Evolutionary conservation across 2,888 invertebrate species (phyloP), one percentile per base, ranked within the genome.

Genomic region (Agriopis marginaria): DNA sequence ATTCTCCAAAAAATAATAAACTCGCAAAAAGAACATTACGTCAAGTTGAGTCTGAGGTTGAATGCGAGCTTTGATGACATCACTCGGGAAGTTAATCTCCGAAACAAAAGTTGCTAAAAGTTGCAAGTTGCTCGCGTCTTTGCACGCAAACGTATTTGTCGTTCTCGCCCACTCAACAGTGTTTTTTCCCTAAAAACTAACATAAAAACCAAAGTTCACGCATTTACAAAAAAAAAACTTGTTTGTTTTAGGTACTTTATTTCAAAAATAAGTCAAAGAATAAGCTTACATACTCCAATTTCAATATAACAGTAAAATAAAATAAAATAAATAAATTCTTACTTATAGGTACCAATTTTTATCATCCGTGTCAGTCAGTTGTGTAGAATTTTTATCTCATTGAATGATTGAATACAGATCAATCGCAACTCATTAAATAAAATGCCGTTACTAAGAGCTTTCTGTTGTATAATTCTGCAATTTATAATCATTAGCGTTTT

Each of bases 401-500:
- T 68, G 64, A 77, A 74, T 75, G 66, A 73, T 64, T 74, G 76
- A 78, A 71, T 77, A 77, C 69, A 66, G 66, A 75, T 76, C 73
- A 80, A 82, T 79, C 71, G 61, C 73, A 77, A 75, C 76, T 77
- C 74, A 79, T 84, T 84, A 81, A 82, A 84, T 78, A 81, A 82
- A 83, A 68, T 81, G 66, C 87, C 86, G 87, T 87, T 89, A 86
- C 80, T 67, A 74, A 79, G 77, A 82, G 73, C 73, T 86, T 84
- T 87, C 77, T 80, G 81, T 82, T 84, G 91, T 85, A 92, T 92
- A 93, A 93, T 90, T 87, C 79, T 70, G 84, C 88, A 88, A 92
- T 93, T 91, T 90, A 90, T 92, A 89, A 92, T 89, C 89, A 91
- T 93, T 90, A 92, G 80, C 74, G 87, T 88, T 89, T 87, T 89